Evolutionary conservation across 2,113 vertebrate species (phyloP).

Genomic region (Alaudala cheleensis): DNA sequence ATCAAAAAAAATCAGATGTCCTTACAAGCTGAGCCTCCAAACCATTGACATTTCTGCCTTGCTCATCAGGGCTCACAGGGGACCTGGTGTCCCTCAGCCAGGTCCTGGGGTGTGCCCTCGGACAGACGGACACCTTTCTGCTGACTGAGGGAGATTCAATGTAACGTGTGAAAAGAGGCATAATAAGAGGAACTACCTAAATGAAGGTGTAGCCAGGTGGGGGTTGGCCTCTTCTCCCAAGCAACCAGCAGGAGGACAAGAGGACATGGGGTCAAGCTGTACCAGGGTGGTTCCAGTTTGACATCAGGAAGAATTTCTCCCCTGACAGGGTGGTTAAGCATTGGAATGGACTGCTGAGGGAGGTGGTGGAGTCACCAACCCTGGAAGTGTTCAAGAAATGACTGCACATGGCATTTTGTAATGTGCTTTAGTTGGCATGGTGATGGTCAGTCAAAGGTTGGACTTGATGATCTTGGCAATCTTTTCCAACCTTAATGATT

Average conservation of each 20-base stretch:
- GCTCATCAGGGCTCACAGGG: neutral
- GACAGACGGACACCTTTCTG: neutral
- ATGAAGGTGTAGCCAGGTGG: neutral
- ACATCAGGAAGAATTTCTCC: neutral
- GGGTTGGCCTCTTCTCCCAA: neutral
- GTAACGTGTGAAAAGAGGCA: neutral
- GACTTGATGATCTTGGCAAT: neutral
- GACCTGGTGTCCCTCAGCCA: neutral
- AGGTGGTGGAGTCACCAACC: neutral
- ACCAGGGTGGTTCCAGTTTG: neutral
- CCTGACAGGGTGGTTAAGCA: neutral
- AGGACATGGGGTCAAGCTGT: neutral
- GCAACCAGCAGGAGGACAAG: neutral
- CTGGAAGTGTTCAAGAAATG: fast-evolving
- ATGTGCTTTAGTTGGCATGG: neutral
- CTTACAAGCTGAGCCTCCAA: neutral
- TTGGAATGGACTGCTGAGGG: neutral
- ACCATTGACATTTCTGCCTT: neutral
- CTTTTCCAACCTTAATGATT: neutral
- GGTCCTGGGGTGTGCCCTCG: fast-evolving
- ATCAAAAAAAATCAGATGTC: neutral
- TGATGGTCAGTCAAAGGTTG: neutral
- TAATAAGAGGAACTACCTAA: neutral
- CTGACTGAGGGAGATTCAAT: neutral
- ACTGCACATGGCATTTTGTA: fast-evolving